phyloP scores from a whole-genome alignment of 2,113 vertebrate species.

The Triplophysa tibetana region DNA sequence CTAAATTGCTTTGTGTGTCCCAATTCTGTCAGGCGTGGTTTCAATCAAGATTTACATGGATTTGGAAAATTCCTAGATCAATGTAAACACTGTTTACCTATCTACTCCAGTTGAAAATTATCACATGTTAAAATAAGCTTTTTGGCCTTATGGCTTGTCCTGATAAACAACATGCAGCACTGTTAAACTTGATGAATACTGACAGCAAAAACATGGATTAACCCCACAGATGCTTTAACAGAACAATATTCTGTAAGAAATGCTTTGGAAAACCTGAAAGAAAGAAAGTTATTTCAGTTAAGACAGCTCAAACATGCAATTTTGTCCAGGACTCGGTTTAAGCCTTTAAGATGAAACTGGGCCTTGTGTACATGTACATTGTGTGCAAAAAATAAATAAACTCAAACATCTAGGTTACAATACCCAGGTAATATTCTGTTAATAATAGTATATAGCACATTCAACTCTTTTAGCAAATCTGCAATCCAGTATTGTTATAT shows the following conservation, averaged over 20 bases:
- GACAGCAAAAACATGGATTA: neutral
- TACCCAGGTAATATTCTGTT: neutral
- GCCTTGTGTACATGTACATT: too few relatives aligned
- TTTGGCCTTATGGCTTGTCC: neutral
- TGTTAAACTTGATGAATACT: neutral
- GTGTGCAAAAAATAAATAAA: neutral
- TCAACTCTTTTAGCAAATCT: neutral
- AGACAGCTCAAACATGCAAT: too few relatives aligned
- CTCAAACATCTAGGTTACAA: neutral
- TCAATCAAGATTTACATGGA: conserved; percentile 29
- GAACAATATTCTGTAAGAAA: neutral
- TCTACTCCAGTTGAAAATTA: conserved; percentile 3
- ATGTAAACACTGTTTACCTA: neutral
- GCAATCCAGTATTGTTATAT: neutral
- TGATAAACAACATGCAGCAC: neutral
- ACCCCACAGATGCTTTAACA: neutral
- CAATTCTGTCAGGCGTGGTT: conserved; percentile 51
- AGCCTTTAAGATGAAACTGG: too few relatives aligned
- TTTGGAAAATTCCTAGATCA: conserved; percentile 33
- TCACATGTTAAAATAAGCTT: neutral
- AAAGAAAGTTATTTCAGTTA: too few relatives aligned
- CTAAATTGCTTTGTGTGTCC: conserved; percentile 28
- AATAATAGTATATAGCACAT: neutral
- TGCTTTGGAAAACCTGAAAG: neutral
- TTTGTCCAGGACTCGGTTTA: too few relatives aligned